phyloP scores from a whole-genome alignment of 2,888 invertebrate species.

The Machimus rusticus region DNA sequence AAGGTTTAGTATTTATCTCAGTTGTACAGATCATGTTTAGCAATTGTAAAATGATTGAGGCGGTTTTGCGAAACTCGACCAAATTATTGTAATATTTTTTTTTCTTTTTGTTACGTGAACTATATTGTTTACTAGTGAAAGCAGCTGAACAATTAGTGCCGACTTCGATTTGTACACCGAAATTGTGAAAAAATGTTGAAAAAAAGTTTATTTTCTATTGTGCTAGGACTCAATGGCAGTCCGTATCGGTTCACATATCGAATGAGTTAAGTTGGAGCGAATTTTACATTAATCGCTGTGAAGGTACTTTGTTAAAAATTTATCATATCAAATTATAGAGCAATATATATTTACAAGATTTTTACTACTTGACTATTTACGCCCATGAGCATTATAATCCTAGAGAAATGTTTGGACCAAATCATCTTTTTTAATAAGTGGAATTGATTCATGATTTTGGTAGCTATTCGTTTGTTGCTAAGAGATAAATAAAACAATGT shows the following conservation, averaged over 20 bases:
- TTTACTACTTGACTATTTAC: constrained; percentile 1
- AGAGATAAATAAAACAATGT: not conserved
- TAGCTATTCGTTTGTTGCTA: not conserved
- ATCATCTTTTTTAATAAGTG: constrained; percentile 10
- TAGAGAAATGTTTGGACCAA: constrained; percentile 31
- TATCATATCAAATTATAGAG: constrained; percentile 7
- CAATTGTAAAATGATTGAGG: not conserved
- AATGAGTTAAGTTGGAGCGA: not conserved
- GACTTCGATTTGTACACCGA: not conserved
- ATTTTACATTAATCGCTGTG: not conserved
- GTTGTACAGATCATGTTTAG: not conserved
- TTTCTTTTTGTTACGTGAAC: not conserved
- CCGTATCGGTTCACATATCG: not conserved
- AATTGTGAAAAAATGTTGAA: not conserved
- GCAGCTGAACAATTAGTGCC: not conserved
- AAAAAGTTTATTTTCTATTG: not conserved
- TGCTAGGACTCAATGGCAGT: not conserved
- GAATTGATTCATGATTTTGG: not conserved
- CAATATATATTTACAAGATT: constrained; percentile 3
- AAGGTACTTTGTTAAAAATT: not conserved
- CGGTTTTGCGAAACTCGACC: not conserved
- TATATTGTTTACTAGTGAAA: not conserved
- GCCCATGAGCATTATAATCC: not conserved
- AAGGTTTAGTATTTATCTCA: constrained; percentile 25
- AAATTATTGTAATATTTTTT: not conserved